Percentiles rank a stretch among this genome's conserved stretches.
These are phyloP conservation scores for Fregata magnificens DNA, from an alignment of 2,113 vertebrate genomes.

Conservation along the genomic window DNA sequence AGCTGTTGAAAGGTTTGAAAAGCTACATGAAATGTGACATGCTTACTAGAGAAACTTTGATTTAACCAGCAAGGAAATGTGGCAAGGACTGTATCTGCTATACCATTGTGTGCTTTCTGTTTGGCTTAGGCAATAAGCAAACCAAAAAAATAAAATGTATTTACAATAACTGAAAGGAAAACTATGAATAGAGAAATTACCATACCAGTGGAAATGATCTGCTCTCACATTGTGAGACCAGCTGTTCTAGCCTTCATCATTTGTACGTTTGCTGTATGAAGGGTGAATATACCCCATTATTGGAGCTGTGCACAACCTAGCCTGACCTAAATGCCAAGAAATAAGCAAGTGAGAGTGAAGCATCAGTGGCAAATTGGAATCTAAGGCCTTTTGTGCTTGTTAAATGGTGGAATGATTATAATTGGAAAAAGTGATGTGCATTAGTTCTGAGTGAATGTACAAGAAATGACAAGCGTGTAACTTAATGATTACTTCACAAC, in stretches of 20 bases:
- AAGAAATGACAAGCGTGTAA: conserved; percentile 87
- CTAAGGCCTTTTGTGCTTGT: conserved; percentile 86
- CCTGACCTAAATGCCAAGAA: conserved; percentile 78
- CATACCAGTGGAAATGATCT: conserved; percentile 49
- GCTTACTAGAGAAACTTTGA: conserved; percentile 12
- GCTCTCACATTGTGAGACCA: conserved; percentile 52
- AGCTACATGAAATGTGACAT: conserved; percentile 44
- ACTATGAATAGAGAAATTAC: conserved; percentile 47
- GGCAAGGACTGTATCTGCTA: neutral
- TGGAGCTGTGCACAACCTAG: conserved; percentile 68
- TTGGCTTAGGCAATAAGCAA: conserved; percentile 47
- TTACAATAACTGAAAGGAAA: conserved; percentile 51
- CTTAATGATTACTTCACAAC: conserved; percentile 84
- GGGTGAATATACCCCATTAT: conserved; percentile 63
- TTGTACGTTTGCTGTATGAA: conserved; percentile 55
- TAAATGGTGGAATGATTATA: conserved; percentile 88
- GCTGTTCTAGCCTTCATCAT: conserved; percentile 57
- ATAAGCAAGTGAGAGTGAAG: conserved; percentile 79
- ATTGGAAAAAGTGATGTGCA: conserved; percentile 87
- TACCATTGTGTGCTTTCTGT: conserved; percentile 13
- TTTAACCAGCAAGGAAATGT: conserved; percentile 3
- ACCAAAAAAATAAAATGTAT: conserved; percentile 30
- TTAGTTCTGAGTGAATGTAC: conserved; percentile 88
- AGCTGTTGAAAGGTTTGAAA: conserved; percentile 7
- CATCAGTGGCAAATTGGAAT: conserved; percentile 87